Conservation (phyloP, 2,888 invertebrate species). For the Dryobotodes eremita region DNA sequence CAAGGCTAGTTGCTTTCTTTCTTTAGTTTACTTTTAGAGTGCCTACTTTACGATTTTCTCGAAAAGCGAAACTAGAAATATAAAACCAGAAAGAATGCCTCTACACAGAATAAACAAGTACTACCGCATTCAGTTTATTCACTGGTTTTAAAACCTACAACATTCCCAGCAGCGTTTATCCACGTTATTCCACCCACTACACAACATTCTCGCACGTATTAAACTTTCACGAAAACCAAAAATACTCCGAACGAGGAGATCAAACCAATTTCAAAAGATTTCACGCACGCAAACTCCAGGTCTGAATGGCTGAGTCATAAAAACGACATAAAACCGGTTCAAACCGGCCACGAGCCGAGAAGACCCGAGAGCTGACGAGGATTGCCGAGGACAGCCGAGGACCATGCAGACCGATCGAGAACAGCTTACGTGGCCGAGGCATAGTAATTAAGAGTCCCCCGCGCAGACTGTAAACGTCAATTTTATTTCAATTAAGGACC, state of each 20-base stretch:
- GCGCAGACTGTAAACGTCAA: conserved; percentile 76
- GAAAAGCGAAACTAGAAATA: conserved; percentile 36
- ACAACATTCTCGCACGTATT: conserved; percentile 62
- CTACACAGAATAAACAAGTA: conserved; percentile 37
- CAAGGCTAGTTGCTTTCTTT: conserved; percentile 1
- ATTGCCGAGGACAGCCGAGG: conserved; percentile 60
- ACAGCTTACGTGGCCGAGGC: conserved; percentile 76
- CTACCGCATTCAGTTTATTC: conserved; percentile 40
- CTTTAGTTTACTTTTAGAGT: conserved; percentile 7
- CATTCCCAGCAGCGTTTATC: conserved; percentile 38
- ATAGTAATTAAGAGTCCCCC: conserved; percentile 76
- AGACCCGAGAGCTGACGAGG: conserved; percentile 57
- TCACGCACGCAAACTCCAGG: conserved; percentile 66
- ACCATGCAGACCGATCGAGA: conserved; percentile 63
- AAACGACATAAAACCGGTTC: conserved; percentile 70
- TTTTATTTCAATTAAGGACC: conserved; percentile 81
- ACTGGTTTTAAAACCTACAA: conserved; percentile 47
- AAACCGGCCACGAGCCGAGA: conserved; percentile 61
- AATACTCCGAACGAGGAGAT: conserved; percentile 61
- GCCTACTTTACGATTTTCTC: conserved; percentile 24
- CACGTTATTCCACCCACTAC: conserved; percentile 46
- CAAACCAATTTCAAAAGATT: conserved; percentile 69
- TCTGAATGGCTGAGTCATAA: conserved; percentile 68
- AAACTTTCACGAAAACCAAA: conserved; percentile 67
- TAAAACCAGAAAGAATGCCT: conserved; percentile 27